A percentile compares a stretch with the other conserved stretches of the same genome.
Evolutionary conservation across 2,888 invertebrate genomes (phyloP).

Genomic region (Leuctra nigra): DNA sequence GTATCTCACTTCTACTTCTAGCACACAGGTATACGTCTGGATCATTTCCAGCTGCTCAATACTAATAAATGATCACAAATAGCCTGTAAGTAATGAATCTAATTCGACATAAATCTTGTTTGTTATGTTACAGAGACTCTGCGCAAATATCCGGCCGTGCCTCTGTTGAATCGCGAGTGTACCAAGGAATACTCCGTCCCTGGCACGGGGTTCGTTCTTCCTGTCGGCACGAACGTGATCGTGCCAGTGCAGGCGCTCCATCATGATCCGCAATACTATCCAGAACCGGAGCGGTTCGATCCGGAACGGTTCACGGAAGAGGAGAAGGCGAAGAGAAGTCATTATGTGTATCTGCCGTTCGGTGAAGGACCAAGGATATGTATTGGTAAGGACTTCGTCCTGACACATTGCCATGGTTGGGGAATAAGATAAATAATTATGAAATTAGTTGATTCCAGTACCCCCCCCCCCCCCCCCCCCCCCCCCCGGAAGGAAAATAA

Average conservation of each 20-base stretch:
- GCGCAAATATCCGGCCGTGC: slow-evolving; percentile 52
- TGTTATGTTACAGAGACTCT: slow-evolving; percentile 45
- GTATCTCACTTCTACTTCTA: too few species aligned
- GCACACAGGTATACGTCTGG: too few species aligned
- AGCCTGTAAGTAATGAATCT: too few species aligned
- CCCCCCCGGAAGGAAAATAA: too few species aligned
- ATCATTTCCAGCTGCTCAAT: too few species aligned
- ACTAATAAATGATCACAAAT: too few species aligned
- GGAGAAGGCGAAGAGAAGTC: slow-evolving; percentile 41
- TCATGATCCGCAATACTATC: slow-evolving; percentile 49
- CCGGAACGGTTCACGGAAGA: slow-evolving; percentile 50
- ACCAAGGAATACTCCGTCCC: slow-evolving; percentile 47
- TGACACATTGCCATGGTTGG: too few species aligned
- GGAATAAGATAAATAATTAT: too few species aligned
- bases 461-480: too few species aligned
- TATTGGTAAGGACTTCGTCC: slow-evolving; percentile 49
- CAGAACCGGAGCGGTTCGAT: slow-evolving; percentile 49
- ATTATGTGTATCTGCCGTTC: slow-evolving; percentile 47
- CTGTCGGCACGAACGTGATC: slow-evolving; percentile 46
- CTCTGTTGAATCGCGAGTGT: slow-evolving; percentile 45
- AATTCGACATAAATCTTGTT: too few species aligned
- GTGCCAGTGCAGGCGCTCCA: slow-evolving; percentile 52
- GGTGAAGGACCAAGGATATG: slow-evolving; percentile 51
- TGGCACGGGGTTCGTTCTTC: slow-evolving; percentile 42
- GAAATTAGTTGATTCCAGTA: too few species aligned